These are phyloP conservation scores for Hirudinaria manillensis DNA, from an alignment of 2,888 invertebrate genomes.

Conservation along the genomic window DNA sequence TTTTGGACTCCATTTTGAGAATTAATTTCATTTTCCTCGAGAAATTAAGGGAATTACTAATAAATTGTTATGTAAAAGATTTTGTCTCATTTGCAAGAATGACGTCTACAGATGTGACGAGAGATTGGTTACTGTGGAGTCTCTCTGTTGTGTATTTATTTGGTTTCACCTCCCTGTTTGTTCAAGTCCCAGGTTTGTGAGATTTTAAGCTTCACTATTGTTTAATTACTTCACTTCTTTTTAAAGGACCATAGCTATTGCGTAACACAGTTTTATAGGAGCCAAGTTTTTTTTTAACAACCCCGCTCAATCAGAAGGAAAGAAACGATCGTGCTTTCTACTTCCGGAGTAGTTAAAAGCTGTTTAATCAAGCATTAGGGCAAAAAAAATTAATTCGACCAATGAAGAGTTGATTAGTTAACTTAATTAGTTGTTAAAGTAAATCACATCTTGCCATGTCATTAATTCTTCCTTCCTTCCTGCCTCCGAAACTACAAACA, in stretches of 20 bases:
- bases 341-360: too few relatives aligned
- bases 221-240: not conserved
- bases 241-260: not conserved
- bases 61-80: too few relatives aligned
- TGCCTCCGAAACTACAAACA: not conserved
- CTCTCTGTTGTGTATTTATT: slow-evolving; percentile 30
- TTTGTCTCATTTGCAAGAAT: not conserved
- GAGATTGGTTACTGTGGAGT: slow-evolving; percentile 32
- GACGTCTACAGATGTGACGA: slow-evolving; percentile 21
- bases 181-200: slow-evolving; percentile 23
- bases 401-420: too few relatives aligned
- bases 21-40: too few relatives aligned
- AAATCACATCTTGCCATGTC: not conserved
- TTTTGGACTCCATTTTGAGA: too few relatives aligned
- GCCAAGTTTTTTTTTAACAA: not conserved
- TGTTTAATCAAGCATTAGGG: too few relatives aligned
- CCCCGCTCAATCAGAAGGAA: not conserved
- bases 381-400: too few relatives aligned
- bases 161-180: slow-evolving; percentile 22
- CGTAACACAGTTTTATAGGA: not conserved
- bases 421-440: too few relatives aligned
- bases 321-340: too few relatives aligned
- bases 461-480: not conserved
- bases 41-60: too few relatives aligned
- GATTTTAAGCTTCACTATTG: not conserved